Conservation (phyloP, 2,797 vertebrate species). For the Spatula clypeata region DNA sequence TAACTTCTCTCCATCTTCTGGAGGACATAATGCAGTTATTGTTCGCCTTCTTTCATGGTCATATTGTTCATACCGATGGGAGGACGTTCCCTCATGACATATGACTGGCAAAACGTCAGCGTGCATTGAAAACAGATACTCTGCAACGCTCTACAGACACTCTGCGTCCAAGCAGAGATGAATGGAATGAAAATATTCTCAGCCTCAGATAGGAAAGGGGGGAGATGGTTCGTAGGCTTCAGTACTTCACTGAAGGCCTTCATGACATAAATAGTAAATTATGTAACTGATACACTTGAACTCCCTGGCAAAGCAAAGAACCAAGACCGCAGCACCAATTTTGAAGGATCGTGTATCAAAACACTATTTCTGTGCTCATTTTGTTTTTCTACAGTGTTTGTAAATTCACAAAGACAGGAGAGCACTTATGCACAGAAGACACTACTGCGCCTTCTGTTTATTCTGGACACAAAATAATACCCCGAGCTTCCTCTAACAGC, state of each 20-base stretch:
- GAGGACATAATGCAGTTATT: conserved; percentile 34
- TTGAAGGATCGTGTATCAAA: background rate
- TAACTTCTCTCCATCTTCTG: background rate
- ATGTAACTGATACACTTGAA: background rate
- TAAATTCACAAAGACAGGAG: conserved; percentile 4
- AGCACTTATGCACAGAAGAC: background rate
- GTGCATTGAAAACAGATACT: background rate
- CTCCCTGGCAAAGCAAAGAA: background rate
- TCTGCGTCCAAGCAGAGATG: background rate
- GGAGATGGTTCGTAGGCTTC: background rate
- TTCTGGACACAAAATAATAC: conserved; percentile 39
- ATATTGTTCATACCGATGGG: conserved; percentile 20
- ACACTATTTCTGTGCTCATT: background rate
- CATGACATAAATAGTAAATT: background rate
- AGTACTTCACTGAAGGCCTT: background rate
- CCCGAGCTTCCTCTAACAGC: conserved; percentile 51
- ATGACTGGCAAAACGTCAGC: conserved; percentile 28
- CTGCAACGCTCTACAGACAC: background rate
- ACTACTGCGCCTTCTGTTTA: conserved; percentile 32
- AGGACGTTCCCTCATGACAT: background rate
- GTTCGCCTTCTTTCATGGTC: conserved; percentile 25
- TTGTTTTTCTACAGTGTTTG: background rate
- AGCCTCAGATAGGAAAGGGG: background rate
- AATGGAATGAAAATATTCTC: conserved; percentile 19
- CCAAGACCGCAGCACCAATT: background rate